A percentile compares a stretch with the other conserved stretches of the same genome.
phyloP scores from a whole-genome alignment of 2,888 invertebrate species.

The Maniola hyperantus region DNA sequence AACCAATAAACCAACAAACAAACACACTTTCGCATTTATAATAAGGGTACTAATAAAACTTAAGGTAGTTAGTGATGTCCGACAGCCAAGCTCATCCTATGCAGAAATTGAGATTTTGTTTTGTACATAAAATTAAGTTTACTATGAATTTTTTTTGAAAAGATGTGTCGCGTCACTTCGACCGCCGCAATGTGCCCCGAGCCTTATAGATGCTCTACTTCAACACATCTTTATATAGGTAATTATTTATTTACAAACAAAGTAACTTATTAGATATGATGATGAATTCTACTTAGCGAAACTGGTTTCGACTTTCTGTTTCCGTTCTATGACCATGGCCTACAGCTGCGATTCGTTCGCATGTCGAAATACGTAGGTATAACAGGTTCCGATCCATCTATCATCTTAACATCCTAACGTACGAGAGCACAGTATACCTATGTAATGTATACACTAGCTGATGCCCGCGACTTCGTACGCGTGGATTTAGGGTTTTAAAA shows the following conservation, averaged over 20 bases:
- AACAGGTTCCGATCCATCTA: background rate
- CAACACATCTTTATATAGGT: background rate
- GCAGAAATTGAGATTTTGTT: too few relatives aligned
- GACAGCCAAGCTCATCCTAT: too few relatives aligned
- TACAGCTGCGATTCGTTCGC: background rate
- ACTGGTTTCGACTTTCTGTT: slow-evolving; percentile 9
- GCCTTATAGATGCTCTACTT: background rate
- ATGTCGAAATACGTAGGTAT: slow-evolving; percentile 6
- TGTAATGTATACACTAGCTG: background rate
- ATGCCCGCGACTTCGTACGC: too few relatives aligned
- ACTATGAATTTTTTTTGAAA: too few relatives aligned
- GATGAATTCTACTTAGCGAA: background rate
- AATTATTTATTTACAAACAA: background rate
- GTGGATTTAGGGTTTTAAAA: too few relatives aligned
- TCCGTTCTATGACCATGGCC: slow-evolving; percentile 23
- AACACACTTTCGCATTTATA: too few relatives aligned
- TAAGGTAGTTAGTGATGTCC: too few relatives aligned
- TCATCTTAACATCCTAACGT: background rate
- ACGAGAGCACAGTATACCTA: background rate
- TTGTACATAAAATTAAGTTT: too few relatives aligned
- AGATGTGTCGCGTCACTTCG: too few relatives aligned
- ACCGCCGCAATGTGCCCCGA: background rate
- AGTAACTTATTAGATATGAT: background rate
- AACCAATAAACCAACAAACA: too few relatives aligned
- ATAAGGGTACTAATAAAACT: too few relatives aligned